phyloP scores from a whole-genome alignment of 1,140 invertebrate species.

The Bombus waltoni region DNA sequence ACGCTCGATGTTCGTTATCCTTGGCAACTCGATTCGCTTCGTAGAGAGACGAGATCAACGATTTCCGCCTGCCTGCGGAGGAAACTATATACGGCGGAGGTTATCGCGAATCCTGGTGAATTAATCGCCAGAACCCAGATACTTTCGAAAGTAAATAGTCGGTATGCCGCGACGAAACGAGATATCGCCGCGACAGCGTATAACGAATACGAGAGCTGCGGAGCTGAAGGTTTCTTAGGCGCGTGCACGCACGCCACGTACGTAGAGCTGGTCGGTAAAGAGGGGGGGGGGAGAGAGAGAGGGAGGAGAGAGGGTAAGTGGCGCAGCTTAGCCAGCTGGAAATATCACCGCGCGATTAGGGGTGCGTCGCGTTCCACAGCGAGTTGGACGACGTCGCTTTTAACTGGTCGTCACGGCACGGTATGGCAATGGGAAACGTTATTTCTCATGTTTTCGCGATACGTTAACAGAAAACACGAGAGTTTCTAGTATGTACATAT shows the following conservation, averaged over 20 bases:
- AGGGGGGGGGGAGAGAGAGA: too few relatives aligned
- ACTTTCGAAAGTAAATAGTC: constrained; percentile 13
- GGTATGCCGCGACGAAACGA: too few relatives aligned
- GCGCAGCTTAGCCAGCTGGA: constrained; percentile 53
- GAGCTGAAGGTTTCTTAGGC: not conserved
- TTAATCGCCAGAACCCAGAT: constrained; percentile 44
- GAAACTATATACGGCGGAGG: constrained; percentile 17
- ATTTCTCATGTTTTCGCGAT: constrained; percentile 72
- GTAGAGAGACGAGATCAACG: not conserved
- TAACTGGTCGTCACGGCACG: constrained; percentile 61
- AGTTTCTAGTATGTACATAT: constrained; percentile 71
- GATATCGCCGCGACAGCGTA: too few relatives aligned
- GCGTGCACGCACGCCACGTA: constrained; percentile 8
- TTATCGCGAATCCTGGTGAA: constrained; percentile 53
- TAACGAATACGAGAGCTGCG: too few relatives aligned
- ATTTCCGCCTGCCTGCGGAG: not conserved
- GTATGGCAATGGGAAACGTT: constrained; percentile 67
- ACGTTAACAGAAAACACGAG: constrained; percentile 73
- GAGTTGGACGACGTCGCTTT: constrained; percentile 40
- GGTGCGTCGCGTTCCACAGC: constrained; percentile 45
- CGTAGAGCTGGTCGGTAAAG: not conserved
- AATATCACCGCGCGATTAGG: constrained; percentile 68
- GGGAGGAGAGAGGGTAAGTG: not conserved
- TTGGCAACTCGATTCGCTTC: not conserved
- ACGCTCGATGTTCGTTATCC: not conserved